A percentile compares a stretch with the other conserved stretches of the same genome.
These are phyloP conservation scores for Pampus argenteus DNA, from an alignment of 2,797 vertebrate species.

Conservation along the genomic window DNA sequence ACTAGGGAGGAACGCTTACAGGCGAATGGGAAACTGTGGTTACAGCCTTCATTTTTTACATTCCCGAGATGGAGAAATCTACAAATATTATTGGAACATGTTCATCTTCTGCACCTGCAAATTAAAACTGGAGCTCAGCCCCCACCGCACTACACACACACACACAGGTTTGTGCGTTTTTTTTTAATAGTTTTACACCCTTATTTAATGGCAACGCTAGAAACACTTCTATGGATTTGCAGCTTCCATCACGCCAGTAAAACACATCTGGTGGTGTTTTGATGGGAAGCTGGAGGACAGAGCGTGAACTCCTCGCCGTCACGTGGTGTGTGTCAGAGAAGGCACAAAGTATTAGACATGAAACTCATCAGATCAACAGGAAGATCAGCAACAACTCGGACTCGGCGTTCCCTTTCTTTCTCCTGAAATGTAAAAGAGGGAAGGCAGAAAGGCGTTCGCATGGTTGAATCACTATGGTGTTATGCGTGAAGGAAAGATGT, in stretches of 20 bases:
- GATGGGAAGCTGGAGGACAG: conserved; percentile 2
- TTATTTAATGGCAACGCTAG: background rate
- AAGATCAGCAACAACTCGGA: background rate
- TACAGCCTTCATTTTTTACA: conserved; percentile 61
- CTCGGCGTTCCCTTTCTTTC: too few species aligned
- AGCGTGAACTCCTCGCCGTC: background rate
- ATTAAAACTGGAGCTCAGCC: background rate
- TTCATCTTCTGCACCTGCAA: conserved; percentile 68
- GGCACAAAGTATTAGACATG: background rate
- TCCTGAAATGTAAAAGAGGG: background rate
- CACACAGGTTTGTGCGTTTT: background rate
- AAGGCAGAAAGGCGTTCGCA: background rate
- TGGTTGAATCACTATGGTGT: background rate
- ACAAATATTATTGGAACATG: conserved; percentile 79
- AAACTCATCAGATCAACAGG: too few species aligned
- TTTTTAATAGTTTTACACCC: too few species aligned
- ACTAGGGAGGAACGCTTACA: conserved; percentile 27
- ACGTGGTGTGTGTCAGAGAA: background rate
- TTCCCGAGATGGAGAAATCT: conserved; percentile 59
- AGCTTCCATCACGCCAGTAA: conserved; percentile 2
- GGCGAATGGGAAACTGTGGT: conserved; percentile 62
- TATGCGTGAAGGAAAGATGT: background rate
- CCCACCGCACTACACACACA: background rate
- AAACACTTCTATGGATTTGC: background rate
- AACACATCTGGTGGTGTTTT: conserved; percentile 15